A percentile compares a stretch with the other conserved stretches of the same genome.
Conservation (phyloP, 2,888 invertebrate genomes). For the Microchrysa polita region DNA sequence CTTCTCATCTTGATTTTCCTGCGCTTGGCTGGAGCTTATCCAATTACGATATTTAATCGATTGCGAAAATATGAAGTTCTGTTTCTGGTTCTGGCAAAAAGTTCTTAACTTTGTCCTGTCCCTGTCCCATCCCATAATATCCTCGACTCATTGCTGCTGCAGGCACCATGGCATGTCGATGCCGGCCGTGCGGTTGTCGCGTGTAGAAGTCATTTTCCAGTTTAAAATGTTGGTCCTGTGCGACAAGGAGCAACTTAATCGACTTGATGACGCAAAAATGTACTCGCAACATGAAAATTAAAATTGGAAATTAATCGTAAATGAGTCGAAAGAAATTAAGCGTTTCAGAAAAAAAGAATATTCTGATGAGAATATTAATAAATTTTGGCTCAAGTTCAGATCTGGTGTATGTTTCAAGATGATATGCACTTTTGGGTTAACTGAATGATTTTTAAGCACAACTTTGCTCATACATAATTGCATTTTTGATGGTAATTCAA, state of each 20-base stretch:
- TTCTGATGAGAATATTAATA: too few relatives aligned
- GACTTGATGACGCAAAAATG: constrained; percentile 39
- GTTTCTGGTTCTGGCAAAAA: constrained; percentile 35
- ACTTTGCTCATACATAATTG: too few relatives aligned
- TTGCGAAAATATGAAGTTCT: constrained; percentile 46
- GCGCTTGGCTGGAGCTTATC: constrained; percentile 40
- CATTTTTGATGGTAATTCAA: too few relatives aligned
- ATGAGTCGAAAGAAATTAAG: constrained; percentile 24
- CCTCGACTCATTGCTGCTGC: too few relatives aligned
- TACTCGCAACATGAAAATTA: constrained; percentile 30
- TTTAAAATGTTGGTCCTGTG: constrained; percentile 36
- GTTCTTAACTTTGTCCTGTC: constrained; percentile 32
- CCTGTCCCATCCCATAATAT: constrained; percentile 35
- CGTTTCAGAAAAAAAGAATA: not conserved
- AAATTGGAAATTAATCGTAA: constrained; percentile 27
- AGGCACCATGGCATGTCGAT: too few relatives aligned
- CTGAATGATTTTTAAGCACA: too few relatives aligned
- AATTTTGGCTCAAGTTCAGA: too few relatives aligned
- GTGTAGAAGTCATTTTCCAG: too few relatives aligned
- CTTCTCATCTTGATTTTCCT: not conserved
- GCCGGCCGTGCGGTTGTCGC: too few relatives aligned
- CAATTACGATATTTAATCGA: constrained; percentile 48
- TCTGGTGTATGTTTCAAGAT: too few relatives aligned
- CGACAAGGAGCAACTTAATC: constrained; percentile 44
- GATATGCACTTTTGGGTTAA: too few relatives aligned